Base-by-base conservation (phyloP, 2,888 invertebrate genomes). In the Melanotus villosus region DNA sequence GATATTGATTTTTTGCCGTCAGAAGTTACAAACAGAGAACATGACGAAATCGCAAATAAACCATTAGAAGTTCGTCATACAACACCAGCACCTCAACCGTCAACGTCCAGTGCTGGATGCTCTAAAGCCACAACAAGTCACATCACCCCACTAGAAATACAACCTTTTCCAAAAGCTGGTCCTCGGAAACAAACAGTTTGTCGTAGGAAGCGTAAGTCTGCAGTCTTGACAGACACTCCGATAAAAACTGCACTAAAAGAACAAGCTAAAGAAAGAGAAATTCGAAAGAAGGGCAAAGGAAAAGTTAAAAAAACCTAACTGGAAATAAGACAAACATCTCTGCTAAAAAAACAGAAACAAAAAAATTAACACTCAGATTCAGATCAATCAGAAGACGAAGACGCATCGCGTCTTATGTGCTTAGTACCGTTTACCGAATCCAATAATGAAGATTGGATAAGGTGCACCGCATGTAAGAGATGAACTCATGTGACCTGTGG, bases 211-310 rank as follows among this genome's bases (percentile, higher is more conserved):
- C 66, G 72, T 59, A 76, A 69, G 43, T 71, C 77, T 38, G 68
- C 70, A 60, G 69, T 75, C 60, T 71, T 76, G 57, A 73, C 76
- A 41, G 73, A 75, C 32, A 77, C 75, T 18, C 75, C 74, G 14
- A 41, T 58, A 59, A 59, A 43, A 59, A 6, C 59, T 59, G 30
- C 12, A 59, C 32, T 43, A 9, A 45, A 59, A 45, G 32, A 1
- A 4, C 45, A 43, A 59, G 41, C 58, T 14, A 7, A 4, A 5
- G 1, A 14, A 41, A n/a, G n/a, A 21, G 14, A 38, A 41, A 38
- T 26, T 12, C 43, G 19, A n/a, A 45, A 59, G 18, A 43, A 59
- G 45, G n/a, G n/a, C n/a, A n/a, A n/a, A n/a, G n/a, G n/a, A n/a
- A n/a, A n/a, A n/a, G n/a, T n/a, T n/a, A n/a, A n/a, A n/a, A n/a